Evolutionary conservation across 2,797 vertebrate genomes (phyloP).

Genomic region (Hybognathus amarus): DNA sequence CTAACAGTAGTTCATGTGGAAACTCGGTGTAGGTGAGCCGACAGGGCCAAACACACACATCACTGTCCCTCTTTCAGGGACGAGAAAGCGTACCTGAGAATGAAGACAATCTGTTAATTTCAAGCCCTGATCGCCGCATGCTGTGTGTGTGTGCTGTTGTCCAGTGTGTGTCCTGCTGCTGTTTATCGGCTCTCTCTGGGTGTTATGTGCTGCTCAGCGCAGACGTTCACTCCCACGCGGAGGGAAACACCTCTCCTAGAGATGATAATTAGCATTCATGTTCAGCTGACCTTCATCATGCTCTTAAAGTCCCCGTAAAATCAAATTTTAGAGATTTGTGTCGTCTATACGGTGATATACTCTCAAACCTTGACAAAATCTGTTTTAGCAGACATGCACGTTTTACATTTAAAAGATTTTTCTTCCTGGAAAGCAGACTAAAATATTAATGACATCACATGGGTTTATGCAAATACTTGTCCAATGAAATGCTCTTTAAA

Average conservation of each 20-base stretch:
- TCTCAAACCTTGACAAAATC: background rate
- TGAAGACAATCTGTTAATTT: slow-evolving; percentile 79
- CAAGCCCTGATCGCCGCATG: slow-evolving; percentile 88
- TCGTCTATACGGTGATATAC: background rate
- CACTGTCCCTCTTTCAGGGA: slow-evolving; percentile 18
- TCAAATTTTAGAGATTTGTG: background rate
- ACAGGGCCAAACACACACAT: background rate
- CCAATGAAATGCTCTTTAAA: background rate
- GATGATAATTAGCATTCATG: background rate
- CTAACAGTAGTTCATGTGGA: background rate
- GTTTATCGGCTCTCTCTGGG: slow-evolving; percentile 15
- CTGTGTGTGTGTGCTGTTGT: slow-evolving; percentile 52
- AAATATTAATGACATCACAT: background rate
- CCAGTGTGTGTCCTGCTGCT: slow-evolving; percentile 31
- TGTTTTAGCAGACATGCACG: background rate
- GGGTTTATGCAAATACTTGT: background rate
- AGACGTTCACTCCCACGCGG: background rate
- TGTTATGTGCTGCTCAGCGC: slow-evolving; percentile 1
- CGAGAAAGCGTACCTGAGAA: slow-evolving; percentile 53
- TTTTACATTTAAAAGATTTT: background rate
- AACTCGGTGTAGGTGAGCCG: background rate
- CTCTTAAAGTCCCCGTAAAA: slow-evolving; percentile 1
- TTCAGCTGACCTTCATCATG: background rate
- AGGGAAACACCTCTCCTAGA: background rate
- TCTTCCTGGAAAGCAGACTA: background rate